phyloP scores from a whole-genome alignment of 2,113 vertebrate species.

The Axis porcinus region DNA sequence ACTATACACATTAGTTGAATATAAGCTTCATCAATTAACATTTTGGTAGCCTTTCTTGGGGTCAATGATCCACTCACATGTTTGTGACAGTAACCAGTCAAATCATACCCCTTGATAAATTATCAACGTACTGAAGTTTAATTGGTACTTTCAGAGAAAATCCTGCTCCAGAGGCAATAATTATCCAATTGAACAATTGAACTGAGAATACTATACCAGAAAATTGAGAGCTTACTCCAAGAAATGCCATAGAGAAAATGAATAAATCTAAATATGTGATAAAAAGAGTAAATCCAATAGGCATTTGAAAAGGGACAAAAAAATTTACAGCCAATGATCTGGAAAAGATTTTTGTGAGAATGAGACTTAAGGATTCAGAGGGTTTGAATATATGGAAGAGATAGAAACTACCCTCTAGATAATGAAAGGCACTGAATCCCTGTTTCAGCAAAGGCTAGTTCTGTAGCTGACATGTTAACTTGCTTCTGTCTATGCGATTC shows the following conservation, averaged over 20 bases:
- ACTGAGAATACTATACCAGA: neutral
- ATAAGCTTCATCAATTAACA: neutral
- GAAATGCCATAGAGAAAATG: neutral
- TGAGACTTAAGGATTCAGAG: neutral
- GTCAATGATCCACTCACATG: neutral
- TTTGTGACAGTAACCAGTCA: neutral
- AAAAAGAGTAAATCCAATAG: neutral
- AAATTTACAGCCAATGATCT: neutral
- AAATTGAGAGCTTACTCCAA: neutral
- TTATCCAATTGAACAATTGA: neutral
- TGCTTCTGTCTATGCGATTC: neutral
- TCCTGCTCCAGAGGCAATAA: neutral
- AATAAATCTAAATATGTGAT: neutral
- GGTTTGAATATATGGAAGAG: neutral
- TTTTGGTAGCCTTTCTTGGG: neutral
- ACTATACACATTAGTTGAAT: neutral
- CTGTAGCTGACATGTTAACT: neutral
- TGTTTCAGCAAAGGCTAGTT: neutral
- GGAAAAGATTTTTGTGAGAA: neutral
- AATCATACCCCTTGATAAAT: neutral
- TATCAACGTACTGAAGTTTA: neutral
- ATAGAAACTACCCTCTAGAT: neutral
- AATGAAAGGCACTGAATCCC: neutral
- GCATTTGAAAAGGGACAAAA: neutral
- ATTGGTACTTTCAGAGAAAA: neutral